phyloP scores from a whole-genome alignment of 2,888 invertebrate genomes.

The Platerodrilus igneus region DNA sequence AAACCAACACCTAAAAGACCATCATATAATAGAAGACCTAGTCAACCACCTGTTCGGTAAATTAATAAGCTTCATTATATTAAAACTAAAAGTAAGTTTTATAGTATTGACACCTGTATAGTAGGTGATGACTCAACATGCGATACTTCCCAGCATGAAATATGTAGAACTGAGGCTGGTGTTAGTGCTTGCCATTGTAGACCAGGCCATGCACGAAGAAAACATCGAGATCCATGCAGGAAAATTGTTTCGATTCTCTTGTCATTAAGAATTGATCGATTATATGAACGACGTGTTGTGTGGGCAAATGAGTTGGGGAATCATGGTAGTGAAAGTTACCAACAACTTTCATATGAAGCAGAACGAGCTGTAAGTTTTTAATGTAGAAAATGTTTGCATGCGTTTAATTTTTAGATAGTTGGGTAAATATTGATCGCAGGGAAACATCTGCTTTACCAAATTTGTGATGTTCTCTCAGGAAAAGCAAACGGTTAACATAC shows the following conservation, averaged over 20 bases:
- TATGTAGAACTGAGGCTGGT: conserved; percentile 79
- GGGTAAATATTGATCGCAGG: no score
- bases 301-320: conserved; percentile 75
- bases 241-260: conserved; percentile 74
- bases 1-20: conserved; percentile 52
- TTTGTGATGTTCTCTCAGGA: no score
- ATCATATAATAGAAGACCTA: conserved; percentile 57
- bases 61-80: no score
- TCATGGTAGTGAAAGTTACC: conserved; percentile 73
- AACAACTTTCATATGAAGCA: conserved; percentile 79
- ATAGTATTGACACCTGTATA: conserved; percentile 85
- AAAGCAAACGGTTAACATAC: no score
- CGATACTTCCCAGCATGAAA: conserved; percentile 81
- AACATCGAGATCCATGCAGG: conserved; percentile 72
- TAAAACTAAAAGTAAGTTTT: no score
- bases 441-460: no score
- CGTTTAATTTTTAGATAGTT: no score
- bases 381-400: no score
- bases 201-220: conserved; percentile 68
- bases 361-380: conserved; percentile 73
- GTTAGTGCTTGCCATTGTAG: conserved; percentile 86
- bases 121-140: conserved; percentile 91
- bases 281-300: conserved; percentile 73
- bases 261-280: conserved; percentile 74
- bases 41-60: conserved; percentile 64